Conservation (phyloP, 2,888 invertebrate genomes). For the Notocelia uddmanniana region DNA sequence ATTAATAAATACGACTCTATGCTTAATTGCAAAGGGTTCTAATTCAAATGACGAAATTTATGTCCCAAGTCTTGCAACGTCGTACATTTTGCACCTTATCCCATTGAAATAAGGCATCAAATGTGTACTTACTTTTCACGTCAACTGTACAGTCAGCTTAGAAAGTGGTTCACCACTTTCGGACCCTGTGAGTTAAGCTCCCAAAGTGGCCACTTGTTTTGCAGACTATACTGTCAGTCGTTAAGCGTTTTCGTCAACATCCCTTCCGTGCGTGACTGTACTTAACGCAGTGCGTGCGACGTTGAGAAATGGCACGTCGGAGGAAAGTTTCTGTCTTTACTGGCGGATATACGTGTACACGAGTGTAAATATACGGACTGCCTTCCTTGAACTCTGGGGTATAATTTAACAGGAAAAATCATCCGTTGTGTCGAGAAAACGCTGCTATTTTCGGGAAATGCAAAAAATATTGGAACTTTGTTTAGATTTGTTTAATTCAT, state of each 20-base stretch:
- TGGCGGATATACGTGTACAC: constrained; percentile 23
- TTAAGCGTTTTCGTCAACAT: constrained; percentile 23
- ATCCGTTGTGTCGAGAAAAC: neutral
- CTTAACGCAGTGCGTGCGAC: constrained; percentile 45
- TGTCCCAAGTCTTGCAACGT: too few relatives aligned
- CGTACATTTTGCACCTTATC: too few relatives aligned
- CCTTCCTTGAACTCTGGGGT: constrained; percentile 8
- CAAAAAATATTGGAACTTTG: neutral
- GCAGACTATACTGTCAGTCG: neutral
- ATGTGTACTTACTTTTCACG: neutral
- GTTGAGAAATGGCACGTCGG: constrained; percentile 46
- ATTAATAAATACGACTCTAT: neutral
- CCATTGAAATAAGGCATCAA: neutral
- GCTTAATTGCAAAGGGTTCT: neutral
- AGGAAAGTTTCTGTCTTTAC: constrained; percentile 8
- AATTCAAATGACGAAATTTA: neutral
- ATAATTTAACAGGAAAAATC: constrained; percentile 4
- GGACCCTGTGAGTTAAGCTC: too few relatives aligned
- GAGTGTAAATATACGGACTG: constrained; percentile 14
- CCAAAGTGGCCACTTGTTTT: too few relatives aligned
- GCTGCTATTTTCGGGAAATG: neutral
- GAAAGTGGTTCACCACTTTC: too few relatives aligned
- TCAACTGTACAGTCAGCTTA: neutral
- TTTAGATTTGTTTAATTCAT: neutral
- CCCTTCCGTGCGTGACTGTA: constrained; percentile 45